Base-by-base conservation (phyloP, 2,888 invertebrate species). In the Coleophora deauratella region DNA sequence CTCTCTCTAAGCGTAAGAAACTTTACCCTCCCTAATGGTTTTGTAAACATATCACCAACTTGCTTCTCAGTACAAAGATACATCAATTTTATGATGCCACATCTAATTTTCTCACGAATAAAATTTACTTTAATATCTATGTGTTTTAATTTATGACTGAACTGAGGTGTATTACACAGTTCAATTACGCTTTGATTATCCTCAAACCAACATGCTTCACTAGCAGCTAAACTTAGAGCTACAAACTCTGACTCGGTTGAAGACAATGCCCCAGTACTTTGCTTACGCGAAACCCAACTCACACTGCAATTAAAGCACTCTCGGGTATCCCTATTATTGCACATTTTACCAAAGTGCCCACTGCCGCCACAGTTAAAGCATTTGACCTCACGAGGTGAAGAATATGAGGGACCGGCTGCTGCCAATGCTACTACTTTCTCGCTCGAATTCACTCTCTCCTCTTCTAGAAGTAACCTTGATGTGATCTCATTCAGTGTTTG, bases 381-480 rank as follows among this genome's bases (percentile, higher is more conserved):
- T n/a, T n/a, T n/a, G n/a, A n/a, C n/a, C n/a, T n/a, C n/a, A n/a
- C n/a, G 33, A n/a, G 12, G 13, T 12, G 38, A 34, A 11, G 40
- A 34, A 2, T 37, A 36, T 1, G 43, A 30, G 1, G 37, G 34
- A 9, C 35, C 31, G 9, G 6, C 9, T 27, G 15, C 35, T 12
- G 2, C 11, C 9, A 21, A 12, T 6, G 3, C 9, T 32, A 10
- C 8, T 28, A 9, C 28, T 28, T 11, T 33, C 11, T 32, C 34
- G 35, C 27, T 44, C 9, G 45, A 33, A 33, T 46, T 46, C 9
- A 43, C 8, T 28, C 44, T 28, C 15, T 47, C 44, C 35, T 46
- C 50, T 38, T 48, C 51, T 2, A 49, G 41, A 2, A 49, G 35
- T 7, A 51, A 33, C 14, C 47, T 44, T 1, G 48, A 43, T 0